Evolutionary conservation across 2,888 invertebrate species (phyloP).

Genomic region (Biston betularia): DNA sequence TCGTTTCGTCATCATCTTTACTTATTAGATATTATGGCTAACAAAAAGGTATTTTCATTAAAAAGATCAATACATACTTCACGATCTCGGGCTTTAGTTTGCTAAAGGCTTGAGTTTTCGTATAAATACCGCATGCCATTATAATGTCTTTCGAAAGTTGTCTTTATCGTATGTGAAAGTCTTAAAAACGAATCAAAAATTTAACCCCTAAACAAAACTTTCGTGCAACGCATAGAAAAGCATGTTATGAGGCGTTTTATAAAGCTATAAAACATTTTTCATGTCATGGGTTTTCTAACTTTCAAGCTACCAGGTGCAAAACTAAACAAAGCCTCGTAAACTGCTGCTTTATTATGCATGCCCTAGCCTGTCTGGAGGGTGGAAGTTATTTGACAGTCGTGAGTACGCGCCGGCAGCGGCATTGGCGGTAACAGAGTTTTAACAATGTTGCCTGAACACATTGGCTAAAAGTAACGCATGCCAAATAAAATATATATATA

Average conservation of each 20-base stretch:
- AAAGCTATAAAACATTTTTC: background rate
- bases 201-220: background rate
- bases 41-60: background rate
- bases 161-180: no score
- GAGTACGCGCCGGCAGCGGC: constrained; percentile 51
- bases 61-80: background rate
- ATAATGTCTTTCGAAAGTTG: no score
- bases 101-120: no score
- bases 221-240: background rate
- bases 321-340: constrained; percentile 5
- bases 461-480: constrained; percentile 1
- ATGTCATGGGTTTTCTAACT: constrained; percentile 1
- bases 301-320: constrained; percentile 4
- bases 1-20: no score
- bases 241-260: no score
- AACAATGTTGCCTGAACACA: background rate
- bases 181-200: no score
- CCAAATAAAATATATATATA: no score
- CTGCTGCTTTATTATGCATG: constrained; percentile 7
- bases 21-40: no score
- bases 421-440: constrained; percentile 35
- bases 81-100: background rate
- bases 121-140: no score
- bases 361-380: constrained; percentile 34
- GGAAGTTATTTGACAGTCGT: constrained; percentile 48